Conservation (phyloP, 2,888 invertebrate genomes). For the Acanthopleura granulata region DNA sequence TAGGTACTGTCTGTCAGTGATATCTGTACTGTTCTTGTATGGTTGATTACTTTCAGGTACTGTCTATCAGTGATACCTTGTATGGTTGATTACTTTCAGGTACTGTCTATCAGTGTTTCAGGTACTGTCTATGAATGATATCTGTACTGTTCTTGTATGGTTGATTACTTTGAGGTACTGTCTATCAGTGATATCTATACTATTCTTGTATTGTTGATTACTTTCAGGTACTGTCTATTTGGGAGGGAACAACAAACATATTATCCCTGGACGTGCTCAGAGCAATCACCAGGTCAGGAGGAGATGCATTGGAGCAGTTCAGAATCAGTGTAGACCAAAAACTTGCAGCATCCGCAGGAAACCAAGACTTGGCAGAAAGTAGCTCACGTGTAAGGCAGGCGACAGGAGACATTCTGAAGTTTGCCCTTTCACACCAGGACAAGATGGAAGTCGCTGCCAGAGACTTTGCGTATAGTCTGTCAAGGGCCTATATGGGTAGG, state of each 20-base stretch:
- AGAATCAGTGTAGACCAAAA: conserved; percentile 53
- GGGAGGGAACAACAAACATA: conserved; percentile 76
- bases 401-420: conserved; percentile 30
- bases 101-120: too few species aligned
- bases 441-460: conserved; percentile 70
- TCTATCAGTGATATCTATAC: too few species aligned
- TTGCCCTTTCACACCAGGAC: conserved; percentile 44
- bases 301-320: conserved; percentile 67
- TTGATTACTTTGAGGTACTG: too few species aligned
- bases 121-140: too few species aligned
- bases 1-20: too few species aligned
- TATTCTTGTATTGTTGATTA: too few species aligned
- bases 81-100: too few species aligned
- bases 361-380: conserved; percentile 33
- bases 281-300: conserved; percentile 70
- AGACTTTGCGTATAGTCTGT: conserved; percentile 72
- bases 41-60: too few species aligned
- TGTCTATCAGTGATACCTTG: too few species aligned
- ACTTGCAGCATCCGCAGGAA: conserved; percentile 35
- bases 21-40: too few species aligned
- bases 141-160: too few species aligned
- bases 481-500: conserved; percentile 68
- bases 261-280: conserved; percentile 73
- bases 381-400: conserved; percentile 45
- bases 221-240: conserved; percentile 72